phyloP scores from a whole-genome alignment of 1,140 invertebrate species.

The Mercenaria mercenaria region DNA sequence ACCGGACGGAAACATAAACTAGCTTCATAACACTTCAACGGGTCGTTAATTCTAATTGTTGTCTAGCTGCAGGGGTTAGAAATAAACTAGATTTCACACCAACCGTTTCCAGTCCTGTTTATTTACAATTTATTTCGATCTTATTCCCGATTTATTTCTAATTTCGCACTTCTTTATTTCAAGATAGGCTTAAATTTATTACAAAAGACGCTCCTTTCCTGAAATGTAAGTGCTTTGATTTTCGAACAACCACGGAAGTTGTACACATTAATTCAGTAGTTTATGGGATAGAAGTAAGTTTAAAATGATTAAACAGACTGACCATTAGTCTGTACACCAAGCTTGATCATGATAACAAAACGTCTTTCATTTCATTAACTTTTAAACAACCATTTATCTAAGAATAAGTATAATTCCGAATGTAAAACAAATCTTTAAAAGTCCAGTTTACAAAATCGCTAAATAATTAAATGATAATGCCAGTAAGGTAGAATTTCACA shows the following conservation, averaged over 20 bases:
- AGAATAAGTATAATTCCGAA: too few species aligned
- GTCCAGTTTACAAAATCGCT: too few species aligned
- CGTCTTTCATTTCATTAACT: too few species aligned
- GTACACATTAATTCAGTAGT: not conserved
- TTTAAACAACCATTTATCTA: too few species aligned
- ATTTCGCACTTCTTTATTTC: not conserved
- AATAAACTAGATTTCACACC: conserved; percentile 48
- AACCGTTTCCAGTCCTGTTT: conserved; percentile 17
- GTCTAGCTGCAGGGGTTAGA: not conserved
- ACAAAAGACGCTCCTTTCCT: not conserved
- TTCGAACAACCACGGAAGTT: not conserved
- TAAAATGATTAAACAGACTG: too few species aligned
- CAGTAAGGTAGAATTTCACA: too few species aligned
- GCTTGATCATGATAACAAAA: too few species aligned
- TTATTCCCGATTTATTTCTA: not conserved
- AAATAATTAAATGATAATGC: too few species aligned
- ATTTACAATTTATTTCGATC: conserved; percentile 8
- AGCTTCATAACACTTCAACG: not conserved
- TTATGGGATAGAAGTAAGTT: not conserved
- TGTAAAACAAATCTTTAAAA: too few species aligned
- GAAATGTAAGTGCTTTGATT: not conserved
- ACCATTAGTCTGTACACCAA: too few species aligned
- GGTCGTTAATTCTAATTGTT: conserved; percentile 3
- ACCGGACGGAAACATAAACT: conserved; percentile 28
- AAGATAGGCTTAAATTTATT: conserved; percentile 7